These are phyloP conservation scores for Carterocephalus palaemon DNA, from an alignment of 2,888 invertebrate species.

Conservation along the genomic window DNA sequence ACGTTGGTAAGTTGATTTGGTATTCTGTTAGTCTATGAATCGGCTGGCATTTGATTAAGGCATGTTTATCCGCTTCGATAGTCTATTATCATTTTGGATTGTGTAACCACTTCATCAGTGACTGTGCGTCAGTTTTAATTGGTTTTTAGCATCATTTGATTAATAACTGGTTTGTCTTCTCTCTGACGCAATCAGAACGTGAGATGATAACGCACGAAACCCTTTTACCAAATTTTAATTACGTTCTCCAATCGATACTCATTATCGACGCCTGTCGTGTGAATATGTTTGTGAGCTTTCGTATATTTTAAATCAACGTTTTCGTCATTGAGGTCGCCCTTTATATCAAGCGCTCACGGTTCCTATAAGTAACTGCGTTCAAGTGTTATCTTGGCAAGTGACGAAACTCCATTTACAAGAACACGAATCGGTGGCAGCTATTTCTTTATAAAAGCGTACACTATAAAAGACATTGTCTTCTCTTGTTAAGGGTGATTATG, in stretches of 20 bases:
- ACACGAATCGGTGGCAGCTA: slow-evolving; percentile 29
- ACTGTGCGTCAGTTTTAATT: slow-evolving; percentile 55
- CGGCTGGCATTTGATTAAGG: slow-evolving; percentile 43
- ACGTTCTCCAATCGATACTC: slow-evolving; percentile 40
- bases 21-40: slow-evolving; percentile 45
- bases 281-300: slow-evolving; percentile 39
- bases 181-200: slow-evolving; percentile 34
- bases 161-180: slow-evolving; percentile 45
- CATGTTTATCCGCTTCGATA: slow-evolving; percentile 43
- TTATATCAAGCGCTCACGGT: slow-evolving; percentile 48
- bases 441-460: slow-evolving; percentile 15
- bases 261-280: slow-evolving; percentile 39
- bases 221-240: slow-evolving; percentile 48
- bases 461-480: slow-evolving; percentile 19
- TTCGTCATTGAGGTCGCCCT: slow-evolving; percentile 55
- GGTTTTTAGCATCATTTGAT: slow-evolving; percentile 57
- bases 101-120: slow-evolving; percentile 43
- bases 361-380: slow-evolving; percentile 39
- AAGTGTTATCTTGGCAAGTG: slow-evolving; percentile 62
- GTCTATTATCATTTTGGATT: slow-evolving; percentile 42
- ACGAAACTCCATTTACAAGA: slow-evolving; percentile 59
- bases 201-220: slow-evolving; percentile 11
- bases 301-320: slow-evolving; percentile 41
- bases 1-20: slow-evolving; percentile 54
- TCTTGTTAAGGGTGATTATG: slow-evolving; percentile 14